These are phyloP conservation scores for Helicolenus hilgendorfi DNA, from an alignment of 2,797 vertebrate genomes.

Conservation along the genomic window DNA sequence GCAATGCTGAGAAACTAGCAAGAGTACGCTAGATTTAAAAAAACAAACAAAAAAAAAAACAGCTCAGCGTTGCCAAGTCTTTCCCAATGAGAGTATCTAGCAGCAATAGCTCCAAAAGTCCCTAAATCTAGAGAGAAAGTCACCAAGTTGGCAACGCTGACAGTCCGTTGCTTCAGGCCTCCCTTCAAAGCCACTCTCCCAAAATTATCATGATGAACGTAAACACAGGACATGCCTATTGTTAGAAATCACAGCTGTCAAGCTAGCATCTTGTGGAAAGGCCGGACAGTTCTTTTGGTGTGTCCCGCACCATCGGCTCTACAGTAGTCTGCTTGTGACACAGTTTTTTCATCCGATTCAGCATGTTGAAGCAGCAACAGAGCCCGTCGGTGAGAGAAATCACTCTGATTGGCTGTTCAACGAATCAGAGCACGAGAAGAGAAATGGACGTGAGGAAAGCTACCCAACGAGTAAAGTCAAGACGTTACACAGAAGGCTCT, in stretches of 20 bases:
- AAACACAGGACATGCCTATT: no score
- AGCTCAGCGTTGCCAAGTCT: background rate
- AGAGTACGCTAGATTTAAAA: background rate
- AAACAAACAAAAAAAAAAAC: no score
- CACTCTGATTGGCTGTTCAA: background rate
- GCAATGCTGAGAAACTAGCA: no score
- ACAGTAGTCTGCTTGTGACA: background rate
- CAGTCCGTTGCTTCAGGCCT: background rate
- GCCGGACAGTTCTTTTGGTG: rapidly evolving
- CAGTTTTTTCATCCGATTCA: rapidly evolving
- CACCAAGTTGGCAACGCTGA: background rate
- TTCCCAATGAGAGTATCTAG: background rate
- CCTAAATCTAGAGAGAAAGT: background rate
- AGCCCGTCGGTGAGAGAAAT: background rate
- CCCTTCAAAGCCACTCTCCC: no score
- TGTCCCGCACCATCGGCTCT: rapidly evolving
- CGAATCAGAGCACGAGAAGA: background rate
- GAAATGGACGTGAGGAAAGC: background rate
- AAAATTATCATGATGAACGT: no score
- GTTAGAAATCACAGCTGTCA: no score
- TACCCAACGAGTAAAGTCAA: background rate
- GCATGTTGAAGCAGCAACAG: background rate
- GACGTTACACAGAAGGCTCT: background rate
- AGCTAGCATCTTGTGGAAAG: background rate
- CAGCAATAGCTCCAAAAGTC: background rate